Evolutionary conservation across 2,113 vertebrate species (phyloP), one percentile per base, ranked within the genome.

Genomic region (Pollachius pollachius): DNA sequence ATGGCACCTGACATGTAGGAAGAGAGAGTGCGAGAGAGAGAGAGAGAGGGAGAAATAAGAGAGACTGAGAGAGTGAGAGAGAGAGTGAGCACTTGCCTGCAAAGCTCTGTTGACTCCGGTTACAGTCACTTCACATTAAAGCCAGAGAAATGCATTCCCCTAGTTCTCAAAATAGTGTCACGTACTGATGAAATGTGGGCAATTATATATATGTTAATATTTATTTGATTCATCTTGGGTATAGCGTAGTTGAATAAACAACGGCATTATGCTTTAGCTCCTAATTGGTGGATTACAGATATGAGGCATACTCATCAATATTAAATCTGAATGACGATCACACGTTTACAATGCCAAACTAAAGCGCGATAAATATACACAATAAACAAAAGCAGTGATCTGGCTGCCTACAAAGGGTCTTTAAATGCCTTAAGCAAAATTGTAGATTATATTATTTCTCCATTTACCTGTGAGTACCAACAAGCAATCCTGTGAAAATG

Each of bases 1-100:
- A 75, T 64, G 30, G 57, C 82, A 87, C 87, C 81, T 84, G 85
- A 88, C 83, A 87, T 74, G 81, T 77, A 58, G 57, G 71, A 75
- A 77, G 65, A 81, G 81, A 87, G 76, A 84, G 75, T 81, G 76
- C 78, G 73, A 69, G 60, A 72, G 79, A 64, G 69, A 74, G 71
- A 59, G 69, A 62, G 65, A 77, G 19, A 61, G n/a, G 12, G 59
- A 19, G 52, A 54, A 5, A 11, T 3, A 11, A 16, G 52, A 54
- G 52, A 16, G 52, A 16, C 4, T 16, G 52, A 54, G 52, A 54
- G 52, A 16, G 52, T 8, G 52, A 54, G 52, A 30, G 30, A 30
- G 30, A 30, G 30, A 30, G 30, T 30, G 30, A 30, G 64, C 72
- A 65, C 79, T 77, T 62, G 66, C 72, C 77, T 73, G 69, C 59